phyloP scores from a whole-genome alignment of 2,797 vertebrate species.

The Characodon lateralis region DNA sequence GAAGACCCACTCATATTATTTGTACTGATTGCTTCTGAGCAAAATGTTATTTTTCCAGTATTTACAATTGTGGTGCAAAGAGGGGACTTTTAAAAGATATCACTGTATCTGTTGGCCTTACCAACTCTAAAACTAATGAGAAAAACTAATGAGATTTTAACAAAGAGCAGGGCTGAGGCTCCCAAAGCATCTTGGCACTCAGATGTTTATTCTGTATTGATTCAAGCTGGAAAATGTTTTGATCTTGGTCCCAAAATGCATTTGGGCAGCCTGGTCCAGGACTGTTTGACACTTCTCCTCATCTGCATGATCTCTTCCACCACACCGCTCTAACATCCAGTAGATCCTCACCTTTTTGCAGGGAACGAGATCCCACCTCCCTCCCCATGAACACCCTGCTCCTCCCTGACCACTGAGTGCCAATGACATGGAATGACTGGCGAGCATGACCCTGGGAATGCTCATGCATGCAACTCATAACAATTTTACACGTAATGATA shows the following conservation, averaged over 20 bases:
- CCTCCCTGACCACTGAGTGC: slow-evolving; percentile 39
- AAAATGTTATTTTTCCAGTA: background rate
- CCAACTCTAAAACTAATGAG: slow-evolving; percentile 8
- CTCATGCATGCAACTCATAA: slow-evolving; percentile 76
- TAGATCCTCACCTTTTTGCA: slow-evolving; percentile 61
- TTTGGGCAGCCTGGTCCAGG: slow-evolving; percentile 65
- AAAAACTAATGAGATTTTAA: slow-evolving; percentile 1
- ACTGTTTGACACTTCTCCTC: slow-evolving; percentile 78
- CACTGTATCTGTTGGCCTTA: slow-evolving; percentile 19
- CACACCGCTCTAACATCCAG: slow-evolving; percentile 62
- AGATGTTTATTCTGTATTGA: slow-evolving; percentile 43
- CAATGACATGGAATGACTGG: slow-evolving; percentile 75
- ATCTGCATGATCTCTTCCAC: slow-evolving; percentile 75
- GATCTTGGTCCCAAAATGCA: slow-evolving; percentile 64
- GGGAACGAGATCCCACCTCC: slow-evolving; percentile 49
- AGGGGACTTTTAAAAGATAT: slow-evolving; percentile 33
- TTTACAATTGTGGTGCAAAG: background rate
- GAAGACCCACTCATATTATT: slow-evolving; percentile 30
- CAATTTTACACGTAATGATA: slow-evolving; percentile 51
- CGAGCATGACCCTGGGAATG: slow-evolving; percentile 83
- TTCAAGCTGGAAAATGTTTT: slow-evolving; percentile 12
- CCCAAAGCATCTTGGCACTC: slow-evolving; percentile 61
- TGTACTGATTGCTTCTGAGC: slow-evolving; percentile 5
- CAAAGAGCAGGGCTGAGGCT: slow-evolving; percentile 68
- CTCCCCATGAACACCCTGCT: slow-evolving; percentile 33